Evolutionary conservation across 2,888 invertebrate species (phyloP).

Genomic region (Metacarcinus magister): DNA sequence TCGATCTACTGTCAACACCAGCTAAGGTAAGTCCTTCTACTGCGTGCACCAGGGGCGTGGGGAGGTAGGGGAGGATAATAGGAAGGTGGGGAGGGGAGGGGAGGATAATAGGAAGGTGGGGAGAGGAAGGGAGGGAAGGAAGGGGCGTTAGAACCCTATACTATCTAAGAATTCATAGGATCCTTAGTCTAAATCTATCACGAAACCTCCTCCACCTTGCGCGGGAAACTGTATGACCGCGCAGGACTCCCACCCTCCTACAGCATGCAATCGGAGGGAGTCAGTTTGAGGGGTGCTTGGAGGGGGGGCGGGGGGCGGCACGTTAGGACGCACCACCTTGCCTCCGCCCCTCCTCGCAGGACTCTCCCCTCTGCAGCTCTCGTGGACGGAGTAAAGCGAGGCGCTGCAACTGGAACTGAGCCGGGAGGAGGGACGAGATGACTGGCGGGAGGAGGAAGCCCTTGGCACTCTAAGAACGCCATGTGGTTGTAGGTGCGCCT

Average conservation of each 20-base stretch:
- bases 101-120: background rate
- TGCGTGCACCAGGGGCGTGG: background rate
- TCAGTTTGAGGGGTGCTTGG: background rate
- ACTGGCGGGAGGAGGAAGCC: slow-evolving; percentile 27
- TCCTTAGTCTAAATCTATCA: slow-evolving; percentile 65
- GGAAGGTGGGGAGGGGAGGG: background rate
- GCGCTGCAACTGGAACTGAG: slow-evolving; percentile 72
- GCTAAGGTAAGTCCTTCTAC: background rate
- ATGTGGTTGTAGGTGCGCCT: slow-evolving; percentile 16
- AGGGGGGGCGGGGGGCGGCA: slow-evolving; percentile 70
- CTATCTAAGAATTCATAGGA: background rate
- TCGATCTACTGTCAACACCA: background rate
- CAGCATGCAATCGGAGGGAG: slow-evolving; percentile 43
- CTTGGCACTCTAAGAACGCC: background rate
- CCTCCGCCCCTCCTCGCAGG: background rate
- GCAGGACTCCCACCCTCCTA: slow-evolving; percentile 75
- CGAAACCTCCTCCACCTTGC: slow-evolving; percentile 66
- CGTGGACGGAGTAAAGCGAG: slow-evolving; percentile 70
- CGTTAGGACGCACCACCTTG: slow-evolving; percentile 54
- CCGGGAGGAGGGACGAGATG: slow-evolving; percentile 18
- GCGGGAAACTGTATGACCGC: slow-evolving; percentile 71
- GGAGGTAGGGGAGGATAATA: background rate
- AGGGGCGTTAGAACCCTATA: background rate
- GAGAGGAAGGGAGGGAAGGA: background rate
- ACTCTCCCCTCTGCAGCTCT: slow-evolving; percentile 36